These are phyloP conservation scores for Chloropsis hardwickii DNA, from an alignment of 2,113 vertebrate genomes.

Conservation along the genomic window DNA sequence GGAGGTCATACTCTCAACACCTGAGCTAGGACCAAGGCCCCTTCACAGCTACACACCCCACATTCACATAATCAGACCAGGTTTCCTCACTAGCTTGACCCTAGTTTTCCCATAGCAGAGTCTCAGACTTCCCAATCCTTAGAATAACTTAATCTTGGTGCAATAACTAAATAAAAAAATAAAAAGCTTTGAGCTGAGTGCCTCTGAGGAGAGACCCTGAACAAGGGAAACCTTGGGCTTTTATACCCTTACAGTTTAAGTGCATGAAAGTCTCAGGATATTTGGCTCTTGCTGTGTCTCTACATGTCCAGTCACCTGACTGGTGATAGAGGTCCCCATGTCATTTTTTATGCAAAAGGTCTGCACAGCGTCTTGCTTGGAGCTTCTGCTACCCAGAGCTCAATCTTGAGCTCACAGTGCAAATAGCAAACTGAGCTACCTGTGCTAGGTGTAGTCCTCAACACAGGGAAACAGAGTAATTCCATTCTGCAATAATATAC, in stretches of 20 bases:
- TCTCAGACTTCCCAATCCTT: not conserved
- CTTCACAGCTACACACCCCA: not conserved
- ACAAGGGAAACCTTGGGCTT: not conserved
- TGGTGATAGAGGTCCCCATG: fast-evolving
- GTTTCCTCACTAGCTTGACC: not conserved
- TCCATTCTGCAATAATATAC: not conserved
- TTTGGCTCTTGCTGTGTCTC: not conserved
- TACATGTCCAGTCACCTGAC: fast-evolving
- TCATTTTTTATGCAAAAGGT: not conserved
- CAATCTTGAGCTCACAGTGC: not conserved
- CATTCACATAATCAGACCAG: not conserved
- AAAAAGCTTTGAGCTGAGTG: not conserved
- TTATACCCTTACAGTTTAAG: not conserved
- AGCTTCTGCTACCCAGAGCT: not conserved
- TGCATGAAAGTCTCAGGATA: fast-evolving
- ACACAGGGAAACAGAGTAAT: not conserved
- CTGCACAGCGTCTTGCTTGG: not conserved
- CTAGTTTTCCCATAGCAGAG: not conserved
- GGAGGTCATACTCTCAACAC: not conserved
- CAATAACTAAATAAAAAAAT: not conserved
- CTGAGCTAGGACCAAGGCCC: not conserved
- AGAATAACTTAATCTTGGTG: not conserved
- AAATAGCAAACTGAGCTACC: fast-evolving
- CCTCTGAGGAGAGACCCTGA: not conserved
- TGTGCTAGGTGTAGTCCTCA: not conserved